Evolutionary conservation across 92 coral and sea anemone species (phyloP).

Genomic region (Desmophyllum pertusum): DNA sequence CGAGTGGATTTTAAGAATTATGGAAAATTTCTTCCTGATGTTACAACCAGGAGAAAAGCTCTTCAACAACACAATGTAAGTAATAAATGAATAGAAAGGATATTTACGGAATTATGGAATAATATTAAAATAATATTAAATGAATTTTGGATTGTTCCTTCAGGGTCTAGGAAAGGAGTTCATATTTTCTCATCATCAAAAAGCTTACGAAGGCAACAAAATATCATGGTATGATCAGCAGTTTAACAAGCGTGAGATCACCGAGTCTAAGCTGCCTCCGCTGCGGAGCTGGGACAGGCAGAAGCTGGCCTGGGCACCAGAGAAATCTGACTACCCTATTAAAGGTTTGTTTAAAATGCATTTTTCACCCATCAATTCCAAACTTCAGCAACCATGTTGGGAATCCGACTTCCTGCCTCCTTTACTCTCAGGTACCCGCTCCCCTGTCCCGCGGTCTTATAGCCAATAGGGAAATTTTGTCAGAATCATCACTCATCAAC

Average conservation of each 20-base stretch:
- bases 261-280: conserved; percentile 76
- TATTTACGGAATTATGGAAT: neutral
- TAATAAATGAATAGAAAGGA: neutral
- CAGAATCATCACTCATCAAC: no score
- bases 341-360: conserved; percentile 66
- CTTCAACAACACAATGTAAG: conserved; percentile 88
- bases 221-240: conserved; percentile 99
- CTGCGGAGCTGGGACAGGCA: conserved; percentile 94
- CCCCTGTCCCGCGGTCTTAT: no score
- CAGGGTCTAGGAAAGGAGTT: conserved; percentile 92
- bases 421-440: no score
- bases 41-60: conserved; percentile 83
- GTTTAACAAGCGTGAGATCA: conserved; percentile 79
- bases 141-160: neutral
- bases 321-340: conserved; percentile 88
- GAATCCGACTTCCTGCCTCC: no score
- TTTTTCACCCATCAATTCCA: no score
- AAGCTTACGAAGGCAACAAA: conserved; percentile 75
- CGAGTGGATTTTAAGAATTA: conserved; percentile 94
- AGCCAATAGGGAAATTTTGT: no score
- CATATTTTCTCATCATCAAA: conserved; percentile 89
- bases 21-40: conserved; percentile 90
- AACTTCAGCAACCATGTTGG: no score
- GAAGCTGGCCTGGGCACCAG: conserved; percentile 92
- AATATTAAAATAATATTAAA: neutral